Evolutionary conservation across 2,888 invertebrate genomes (phyloP), one percentile per base, ranked within the genome.

Genomic region (Furcula furcula): DNA sequence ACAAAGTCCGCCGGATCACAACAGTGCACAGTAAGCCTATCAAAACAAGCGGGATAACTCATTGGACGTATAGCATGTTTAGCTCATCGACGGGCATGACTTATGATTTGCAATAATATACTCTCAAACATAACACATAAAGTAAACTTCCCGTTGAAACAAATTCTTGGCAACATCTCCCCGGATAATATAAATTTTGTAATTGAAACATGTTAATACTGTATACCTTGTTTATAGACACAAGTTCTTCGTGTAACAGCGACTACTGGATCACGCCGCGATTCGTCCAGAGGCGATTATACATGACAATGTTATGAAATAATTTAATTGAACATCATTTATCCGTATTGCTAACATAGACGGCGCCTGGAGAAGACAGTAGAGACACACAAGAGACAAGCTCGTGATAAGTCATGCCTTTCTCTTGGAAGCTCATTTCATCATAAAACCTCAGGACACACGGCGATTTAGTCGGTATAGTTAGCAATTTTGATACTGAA

Each of bases 1-100:
- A 51, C 65, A 59, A 74, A 78, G 70, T 73, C 78, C 70, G 46
- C 41, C 48, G 64, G 67, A 78, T 81, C 83, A 78, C 73, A 83
- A 80, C 80, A 78, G 66, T 65, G 60, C 55, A 62, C 69, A 49
- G 65, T 63, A 65, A 65, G 67, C 70, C 73, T 71, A 79, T 80
- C 81, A 82, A 76, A 82, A 83, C 75, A 63, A 72, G 66, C 60
- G 60, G 68, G 64, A 76, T 79, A 72, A 70, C 61, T 60, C 59
- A 65, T 68, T 67, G 59, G 68, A 73, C 69, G 68, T 65, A 64
- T 59, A 67, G 63, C 49, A 52, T 50, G 39, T 45, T 41, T 36
- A 40, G 47, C 34, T 53, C 42, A 46, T 39, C 36, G 34, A 33
- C 40, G 31, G n/a, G 31, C 29, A 47, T 43, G 36, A 39, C 40